These are phyloP conservation scores for Thaumatotibia leucotreta DNA, from an alignment of 1,140 invertebrate species.

Conservation along the genomic window DNA sequence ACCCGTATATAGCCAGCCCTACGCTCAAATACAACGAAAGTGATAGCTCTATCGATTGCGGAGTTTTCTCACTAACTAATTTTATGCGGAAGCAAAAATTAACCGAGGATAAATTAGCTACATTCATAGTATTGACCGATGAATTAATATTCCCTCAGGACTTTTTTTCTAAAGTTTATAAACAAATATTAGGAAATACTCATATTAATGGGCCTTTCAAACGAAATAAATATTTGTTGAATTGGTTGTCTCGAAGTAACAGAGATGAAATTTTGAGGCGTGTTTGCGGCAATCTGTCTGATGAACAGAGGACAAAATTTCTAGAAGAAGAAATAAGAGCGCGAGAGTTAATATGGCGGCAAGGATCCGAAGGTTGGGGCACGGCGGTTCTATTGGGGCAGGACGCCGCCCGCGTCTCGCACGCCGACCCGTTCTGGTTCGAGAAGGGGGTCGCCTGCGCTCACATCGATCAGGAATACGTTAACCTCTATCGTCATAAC, in stretches of 20 bases:
- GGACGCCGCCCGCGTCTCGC: not conserved
- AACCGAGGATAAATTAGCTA: not conserved
- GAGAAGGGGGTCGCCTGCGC: slow-evolving; percentile 30
- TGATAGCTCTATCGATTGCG: not conserved
- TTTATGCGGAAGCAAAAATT: not conserved
- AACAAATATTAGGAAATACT: not conserved
- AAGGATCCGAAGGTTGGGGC: not conserved
- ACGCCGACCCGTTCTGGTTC: slow-evolving; percentile 26
- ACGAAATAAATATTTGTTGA: not conserved
- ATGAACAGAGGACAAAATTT: not conserved
- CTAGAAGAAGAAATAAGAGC: no score
- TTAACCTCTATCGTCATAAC: slow-evolving; percentile 28
- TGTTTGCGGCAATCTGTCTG: not conserved
- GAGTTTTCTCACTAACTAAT: not conserved
- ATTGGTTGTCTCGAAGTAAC: not conserved
- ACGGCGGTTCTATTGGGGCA: not conserved
- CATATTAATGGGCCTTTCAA: not conserved
- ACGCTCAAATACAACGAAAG: not conserved
- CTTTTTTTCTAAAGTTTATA: not conserved
- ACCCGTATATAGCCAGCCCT: not conserved
- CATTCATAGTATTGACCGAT: not conserved
- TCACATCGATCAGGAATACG: slow-evolving; percentile 23
- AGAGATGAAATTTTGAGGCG: not conserved
- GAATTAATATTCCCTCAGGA: not conserved
- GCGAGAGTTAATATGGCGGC: not conserved